A percentile compares a stretch with the other conserved stretches of the same genome.
phyloP scores from a whole-genome alignment of 2,888 invertebrate genomes.

The Epinotia nisella region DNA sequence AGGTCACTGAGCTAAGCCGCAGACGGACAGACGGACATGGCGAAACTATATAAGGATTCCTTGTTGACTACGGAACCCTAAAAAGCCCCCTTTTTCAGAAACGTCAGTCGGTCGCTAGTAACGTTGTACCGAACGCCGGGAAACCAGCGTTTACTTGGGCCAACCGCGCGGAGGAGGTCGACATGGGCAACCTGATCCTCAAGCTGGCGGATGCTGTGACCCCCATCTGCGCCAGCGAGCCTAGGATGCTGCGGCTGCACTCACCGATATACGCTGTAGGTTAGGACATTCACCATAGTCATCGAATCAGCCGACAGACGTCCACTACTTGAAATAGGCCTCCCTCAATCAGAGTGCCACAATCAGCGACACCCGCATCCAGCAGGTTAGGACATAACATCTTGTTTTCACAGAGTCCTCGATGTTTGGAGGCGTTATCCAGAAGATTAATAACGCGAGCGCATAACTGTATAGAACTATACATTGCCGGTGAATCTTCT shows the following conservation, averaged over 20 bases:
- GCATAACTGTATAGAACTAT: neutral
- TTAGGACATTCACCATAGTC: slow-evolving; percentile 41
- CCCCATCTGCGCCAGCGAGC: slow-evolving; percentile 63
- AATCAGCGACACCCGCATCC: too few relatives aligned
- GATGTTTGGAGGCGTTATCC: neutral
- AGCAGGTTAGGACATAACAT: too few relatives aligned
- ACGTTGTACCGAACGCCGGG: slow-evolving; percentile 2
- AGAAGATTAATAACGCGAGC: slow-evolving; percentile 42
- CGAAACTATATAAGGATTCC: too few relatives aligned
- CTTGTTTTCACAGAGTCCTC: neutral
- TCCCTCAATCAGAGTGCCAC: too few relatives aligned
- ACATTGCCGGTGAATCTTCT: slow-evolving; percentile 53
- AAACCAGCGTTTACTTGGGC: slow-evolving; percentile 68
- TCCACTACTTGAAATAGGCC: too few relatives aligned
- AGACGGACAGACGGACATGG: too few relatives aligned
- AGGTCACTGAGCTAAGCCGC: too few relatives aligned
- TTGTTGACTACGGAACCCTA: too few relatives aligned
- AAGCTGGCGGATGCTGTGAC: slow-evolving; percentile 66
- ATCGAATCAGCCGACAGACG: too few relatives aligned
- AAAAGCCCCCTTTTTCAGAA: too few relatives aligned
- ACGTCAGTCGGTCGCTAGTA: slow-evolving; percentile 45
- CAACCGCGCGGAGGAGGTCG: slow-evolving; percentile 57
- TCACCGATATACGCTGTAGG: slow-evolving; percentile 71
- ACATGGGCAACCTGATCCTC: slow-evolving; percentile 63
- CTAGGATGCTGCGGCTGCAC: slow-evolving; percentile 61